Evolutionary conservation across 2,888 invertebrate genomes (phyloP), one percentile per base, ranked within the genome.

Genomic region (Caenorhabditis uteleia): DNA sequence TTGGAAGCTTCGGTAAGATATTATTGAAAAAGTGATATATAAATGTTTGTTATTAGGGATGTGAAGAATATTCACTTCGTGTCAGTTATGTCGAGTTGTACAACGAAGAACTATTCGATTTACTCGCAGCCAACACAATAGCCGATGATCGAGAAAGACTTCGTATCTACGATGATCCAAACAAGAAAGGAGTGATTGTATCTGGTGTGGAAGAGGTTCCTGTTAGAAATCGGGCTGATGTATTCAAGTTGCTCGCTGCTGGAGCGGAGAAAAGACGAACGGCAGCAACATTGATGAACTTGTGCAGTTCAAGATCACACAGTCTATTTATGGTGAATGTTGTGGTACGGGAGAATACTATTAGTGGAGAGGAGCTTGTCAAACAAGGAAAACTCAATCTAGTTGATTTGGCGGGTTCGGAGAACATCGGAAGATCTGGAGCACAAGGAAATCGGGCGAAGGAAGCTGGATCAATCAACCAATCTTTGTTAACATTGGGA

Each of bases 391-490:
- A 97, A 84, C 87, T 98, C 14, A 92, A 97, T 87, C 86, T 98
- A 70, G 97, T 87, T 0, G 98, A 98, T 87, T 87, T 98, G 79
- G 97, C 97, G 0, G 97, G 97, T 0, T 93, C 93, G 56, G 97
- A 98, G 86, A 95, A 95, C 85, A 92, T 97, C 73, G 91, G 91
- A n/a, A 89, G 93, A 77, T 94, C 95, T 0, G 97, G 97, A 5
- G 93, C 94, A 0, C 87, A 89, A 34, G 94, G 95, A 79, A 90
- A 90, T 82, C 88, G 92, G 7, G 94, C 94, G 0, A 86, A 94
- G 8, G 97, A 98, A 86, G 93, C 95, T 5, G 94, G 86, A 0
- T 95, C 91, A 82, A 97, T 98, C 72, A 98, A 98, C 86, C 94
- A 94, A 85, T 92, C 92, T 12, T 86, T 98, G 54, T 85, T 97